Evolutionary conservation across 2,113 vertebrate species (phyloP).

Genomic region (Dascyllus trimaculatus): DNA sequence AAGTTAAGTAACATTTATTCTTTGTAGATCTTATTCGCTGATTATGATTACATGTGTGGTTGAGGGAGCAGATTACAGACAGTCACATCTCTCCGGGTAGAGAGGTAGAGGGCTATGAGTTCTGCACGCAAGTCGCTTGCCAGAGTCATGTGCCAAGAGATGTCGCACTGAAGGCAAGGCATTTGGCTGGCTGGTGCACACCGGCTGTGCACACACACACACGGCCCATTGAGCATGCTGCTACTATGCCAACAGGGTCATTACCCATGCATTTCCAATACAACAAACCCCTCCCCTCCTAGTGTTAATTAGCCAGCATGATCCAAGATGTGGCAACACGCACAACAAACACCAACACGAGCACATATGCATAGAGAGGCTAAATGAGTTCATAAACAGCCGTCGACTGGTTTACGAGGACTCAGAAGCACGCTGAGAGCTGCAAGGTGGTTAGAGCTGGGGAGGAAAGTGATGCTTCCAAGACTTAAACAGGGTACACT

Average conservation of each 20-base stretch:
- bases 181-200: constrained; percentile 70
- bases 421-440: not conserved
- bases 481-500: too few relatives aligned
- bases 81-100: constrained; percentile 34
- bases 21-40: too few relatives aligned
- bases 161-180: constrained; percentile 71
- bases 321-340: constrained; percentile 62
- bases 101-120: constrained; percentile 26
- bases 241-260: constrained; percentile 86
- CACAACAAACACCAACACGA: constrained; percentile 61
- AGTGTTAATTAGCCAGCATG: constrained; percentile 80
- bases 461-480: too few relatives aligned
- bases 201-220: constrained; percentile 70
- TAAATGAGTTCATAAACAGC: constrained; percentile 25
- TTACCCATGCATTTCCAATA: constrained; percentile 82
- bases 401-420: not conserved
- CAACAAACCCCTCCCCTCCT: constrained; percentile 80
- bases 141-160: constrained; percentile 71
- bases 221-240: constrained; percentile 82
- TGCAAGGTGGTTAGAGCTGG: not conserved
- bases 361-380: constrained; percentile 30
- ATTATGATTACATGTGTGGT: not conserved
- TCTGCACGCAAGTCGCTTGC: constrained; percentile 44
- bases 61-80: constrained; percentile 27
- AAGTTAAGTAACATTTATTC: constrained; percentile 2